A percentile compares a stretch with the other conserved stretches of the same genome.
phyloP scores from a whole-genome alignment of 2,888 invertebrate genomes.

The Ochropleura plecta region DNA sequence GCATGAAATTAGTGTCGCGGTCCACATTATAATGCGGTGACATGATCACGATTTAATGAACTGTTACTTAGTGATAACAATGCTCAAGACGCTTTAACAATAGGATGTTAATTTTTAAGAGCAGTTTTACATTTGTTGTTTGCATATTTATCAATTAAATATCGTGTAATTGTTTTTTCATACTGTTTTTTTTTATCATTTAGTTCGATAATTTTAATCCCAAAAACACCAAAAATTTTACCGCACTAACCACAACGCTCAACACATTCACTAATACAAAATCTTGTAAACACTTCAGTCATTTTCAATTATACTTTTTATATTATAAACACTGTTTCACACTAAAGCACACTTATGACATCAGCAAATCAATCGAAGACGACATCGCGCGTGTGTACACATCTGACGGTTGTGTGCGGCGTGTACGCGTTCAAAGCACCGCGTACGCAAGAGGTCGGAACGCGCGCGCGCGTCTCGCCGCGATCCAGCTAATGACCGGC shows the following conservation, averaged over 20 bases:
- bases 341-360: slow-evolving; percentile 74
- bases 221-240: slow-evolving; percentile 50
- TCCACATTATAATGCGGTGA: slow-evolving; percentile 78
- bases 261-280: slow-evolving; percentile 27
- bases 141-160: background rate
- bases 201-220: slow-evolving; percentile 32
- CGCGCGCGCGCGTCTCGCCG: slow-evolving; percentile 86
- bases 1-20: slow-evolving; percentile 84
- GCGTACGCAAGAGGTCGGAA: slow-evolving; percentile 75
- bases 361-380: slow-evolving; percentile 71
- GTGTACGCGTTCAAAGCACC: slow-evolving; percentile 67
- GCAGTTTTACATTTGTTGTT: background rate
- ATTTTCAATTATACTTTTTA: slow-evolving; percentile 51
- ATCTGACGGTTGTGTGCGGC: slow-evolving; percentile 53
- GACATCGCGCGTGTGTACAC: slow-evolving; percentile 63
- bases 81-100: slow-evolving; percentile 44
- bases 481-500: slow-evolving; percentile 88
- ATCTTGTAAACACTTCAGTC: slow-evolving; percentile 42
- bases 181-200: slow-evolving; percentile 12
- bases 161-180: background rate
- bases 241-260: slow-evolving; percentile 29
- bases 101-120: background rate
- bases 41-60: slow-evolving; percentile 82
- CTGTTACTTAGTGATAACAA: slow-evolving; percentile 70
- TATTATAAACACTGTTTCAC: slow-evolving; percentile 66